Evolutionary conservation across 2,113 vertebrate genomes (phyloP).

Genomic region (Bothrops jararaca): DNA sequence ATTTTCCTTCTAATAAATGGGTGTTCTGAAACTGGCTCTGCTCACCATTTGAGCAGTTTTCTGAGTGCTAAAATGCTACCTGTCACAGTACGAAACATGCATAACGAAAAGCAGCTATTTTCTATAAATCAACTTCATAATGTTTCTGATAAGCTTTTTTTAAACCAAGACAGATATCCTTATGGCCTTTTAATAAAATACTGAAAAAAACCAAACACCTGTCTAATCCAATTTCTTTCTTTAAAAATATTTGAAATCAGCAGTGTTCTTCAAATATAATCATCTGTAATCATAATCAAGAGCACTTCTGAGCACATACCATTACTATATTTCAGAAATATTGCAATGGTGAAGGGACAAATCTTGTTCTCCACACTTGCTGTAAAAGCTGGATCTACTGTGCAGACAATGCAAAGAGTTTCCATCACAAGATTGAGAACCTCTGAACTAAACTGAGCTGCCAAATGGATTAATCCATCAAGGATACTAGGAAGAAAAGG

Average conservation of each 20-base stretch:
- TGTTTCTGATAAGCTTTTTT: background rate
- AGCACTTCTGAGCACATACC: conserved; percentile 67
- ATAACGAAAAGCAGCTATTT: background rate
- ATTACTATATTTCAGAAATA: conserved; percentile 97
- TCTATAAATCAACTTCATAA: background rate
- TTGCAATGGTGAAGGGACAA: conserved; percentile 96
- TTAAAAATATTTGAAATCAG: background rate
- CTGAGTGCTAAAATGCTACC: background rate
- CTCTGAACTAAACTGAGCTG: conserved; percentile 94
- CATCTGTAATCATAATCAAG: background rate
- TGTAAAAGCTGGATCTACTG: conserved; percentile 89
- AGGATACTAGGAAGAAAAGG: conserved; percentile 95
- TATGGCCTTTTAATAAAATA: background rate
- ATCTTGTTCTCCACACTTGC: conserved; percentile 93
- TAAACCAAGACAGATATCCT: background rate
- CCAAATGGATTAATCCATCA: conserved; percentile 91
- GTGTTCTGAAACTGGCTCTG: background rate
- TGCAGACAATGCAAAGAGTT: conserved; percentile 94
- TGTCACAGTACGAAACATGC: background rate
- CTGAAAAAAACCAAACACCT: background rate
- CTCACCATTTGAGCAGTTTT: background rate
- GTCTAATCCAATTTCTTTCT: background rate
- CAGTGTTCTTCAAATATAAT: background rate
- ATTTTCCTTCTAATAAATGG: background rate
- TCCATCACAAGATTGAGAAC: conserved; percentile 98